These are phyloP conservation scores for Cygnus buccinator DNA, from an alignment of 2,113 vertebrate genomes.

Conservation along the genomic window DNA sequence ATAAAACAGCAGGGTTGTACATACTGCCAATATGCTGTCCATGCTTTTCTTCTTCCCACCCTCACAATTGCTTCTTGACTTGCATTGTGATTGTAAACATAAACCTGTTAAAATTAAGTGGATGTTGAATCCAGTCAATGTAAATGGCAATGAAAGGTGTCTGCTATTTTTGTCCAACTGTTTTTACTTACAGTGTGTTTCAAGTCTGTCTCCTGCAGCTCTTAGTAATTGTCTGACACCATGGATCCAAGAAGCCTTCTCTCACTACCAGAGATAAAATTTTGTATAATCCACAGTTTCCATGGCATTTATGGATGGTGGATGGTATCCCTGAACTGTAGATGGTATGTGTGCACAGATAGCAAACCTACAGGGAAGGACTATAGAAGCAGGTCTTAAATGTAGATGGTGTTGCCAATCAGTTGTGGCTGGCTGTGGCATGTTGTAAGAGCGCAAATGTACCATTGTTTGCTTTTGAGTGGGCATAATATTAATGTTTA, in stretches of 20 bases:
- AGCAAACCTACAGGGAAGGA: background rate
- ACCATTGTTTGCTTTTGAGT: background rate
- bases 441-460: background rate
- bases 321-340: background rate
- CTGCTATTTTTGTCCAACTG: background rate
- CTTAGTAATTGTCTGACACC: too few species aligned
- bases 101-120: background rate
- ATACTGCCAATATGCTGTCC: background rate
- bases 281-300: background rate
- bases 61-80: background rate
- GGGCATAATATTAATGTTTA: too few species aligned
- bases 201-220: background rate
- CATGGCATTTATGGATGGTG: background rate
- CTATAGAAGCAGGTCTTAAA: background rate
- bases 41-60: background rate
- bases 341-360: background rate
- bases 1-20: background rate
- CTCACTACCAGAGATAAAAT: background rate
- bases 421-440: background rate
- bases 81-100: too few species aligned
- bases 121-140: background rate
- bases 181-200: background rate
- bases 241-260: background rate
- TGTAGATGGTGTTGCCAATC: background rate
- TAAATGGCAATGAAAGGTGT: background rate